Base-by-base conservation (phyloP, 2,888 invertebrate species). In the Caenorhabditis auriculariae region DNA sequence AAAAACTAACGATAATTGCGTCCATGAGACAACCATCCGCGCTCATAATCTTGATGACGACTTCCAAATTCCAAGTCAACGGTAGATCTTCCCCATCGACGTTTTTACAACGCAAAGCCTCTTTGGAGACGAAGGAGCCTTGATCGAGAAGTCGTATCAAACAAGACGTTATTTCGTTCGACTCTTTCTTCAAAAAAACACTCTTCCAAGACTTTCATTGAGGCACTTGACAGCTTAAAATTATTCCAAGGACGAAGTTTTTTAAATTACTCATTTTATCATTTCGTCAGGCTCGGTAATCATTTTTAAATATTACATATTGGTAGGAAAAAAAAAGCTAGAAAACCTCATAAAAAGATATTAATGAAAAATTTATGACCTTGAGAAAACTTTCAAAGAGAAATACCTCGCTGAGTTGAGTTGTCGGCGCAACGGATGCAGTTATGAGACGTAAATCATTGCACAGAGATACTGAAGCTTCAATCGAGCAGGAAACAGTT, bases 401-500 rank as follows among this genome's bases (percentile, higher is more conserved):
- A 23, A 21, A 7, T 29, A 67, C 67, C 59, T 69, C 61, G 4
- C 23, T 3, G 4, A 69, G 37, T 26, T 63, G 63, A 17, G 53
- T 48, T 2, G 54, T 39, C 7, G 38, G 43, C 27, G 59, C 61
- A 17, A 69, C 49, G 21, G 56, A 23, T 3, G 64, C 46, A 12
- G 47, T 28, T 2, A 66, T 42, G 1, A 69, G 48, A 12, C 26
- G 48, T 0, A 41, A 61, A 44, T 69, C 69, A 45, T 52, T 60
- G n/a, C 28, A 32, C 0, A 64, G 43, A 4, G 59, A 54, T 2
- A 69, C 53, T 5, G 62, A 62, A 3, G 64, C 64, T 24, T 61
- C 23, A 15, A 66, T 58, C 17, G 56, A 37, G 41, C 66, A 66
- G 15, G 59, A 64, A 12, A 66, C 61, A 2, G 69, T 66, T 2